Base-by-base conservation (phyloP, 2,113 vertebrate genomes). In the Sapayoa aenigma region DNA sequence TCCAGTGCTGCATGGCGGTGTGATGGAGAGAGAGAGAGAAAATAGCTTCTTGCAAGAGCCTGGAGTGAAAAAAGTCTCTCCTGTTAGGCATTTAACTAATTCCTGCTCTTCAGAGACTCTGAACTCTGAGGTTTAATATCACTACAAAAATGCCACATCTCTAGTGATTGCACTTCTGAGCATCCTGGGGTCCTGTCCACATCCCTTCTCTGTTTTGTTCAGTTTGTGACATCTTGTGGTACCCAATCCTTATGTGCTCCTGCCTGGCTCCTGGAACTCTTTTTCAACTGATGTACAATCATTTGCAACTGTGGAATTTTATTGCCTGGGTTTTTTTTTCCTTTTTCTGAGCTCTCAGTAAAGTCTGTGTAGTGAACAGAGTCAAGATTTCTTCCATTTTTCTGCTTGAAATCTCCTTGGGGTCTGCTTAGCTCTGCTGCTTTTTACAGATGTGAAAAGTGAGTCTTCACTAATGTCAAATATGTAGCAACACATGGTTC, bases 231-330 rank as follows among this genome's bases (percentile, higher is more conserved):
- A 15, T 59, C 20, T 13, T 20, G 28, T 53, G 56, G 44, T 19
- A 66, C 37, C 3, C 8, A 82, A 65, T 79, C 65, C 59, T 50
- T 14, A 42, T 0, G 0, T 33, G 9, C 39, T 93, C 28, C 42
- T 42, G 28, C 17, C n/a, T 49, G 39, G 41, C 25, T 85, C 25
- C 9, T 41, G 37, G 37, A 20, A 25, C 8, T 37, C 11, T 65
- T 84, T 92, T 83, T 31, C 33, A 69, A 28, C 31, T 87, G 63
- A 28, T 69, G 9, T 46, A 50, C 0, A 2, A 25, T 23, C 0
- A 0, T 14, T 50, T 53, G 30, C 1, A 1, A 31, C 1, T 4
- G 30, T 55, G 47, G 30, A 84, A 78, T 39, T 89, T 74, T 27
- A 46, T 14, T 35, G 25, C 41, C 22, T 37, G n/a, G 18, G 11